Base-by-base conservation (phyloP, 2,797 vertebrate genomes). In the Gobionotothen gibberifrons region DNA sequence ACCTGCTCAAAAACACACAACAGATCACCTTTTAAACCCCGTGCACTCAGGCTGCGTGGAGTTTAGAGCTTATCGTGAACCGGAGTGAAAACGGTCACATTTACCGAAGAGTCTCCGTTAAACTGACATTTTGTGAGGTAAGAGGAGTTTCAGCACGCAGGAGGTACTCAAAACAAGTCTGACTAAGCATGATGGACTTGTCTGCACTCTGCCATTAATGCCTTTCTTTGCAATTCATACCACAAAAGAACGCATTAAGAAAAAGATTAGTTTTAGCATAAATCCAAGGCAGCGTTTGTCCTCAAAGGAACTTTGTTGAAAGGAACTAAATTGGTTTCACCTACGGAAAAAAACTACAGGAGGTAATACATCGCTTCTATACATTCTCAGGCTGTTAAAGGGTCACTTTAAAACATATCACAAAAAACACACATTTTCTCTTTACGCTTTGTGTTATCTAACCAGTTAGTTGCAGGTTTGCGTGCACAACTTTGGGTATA, bases 1-100 rank as follows among this genome's bases (percentile, higher is more conserved):
- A 99, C 91, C 97, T 99, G 94, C 72, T 77, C 19, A 67, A 42
- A 36, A 74, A 58, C 63, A 78, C 44, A 71, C 48, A 55, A 55
- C 10, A 32, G 11, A 56, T 12, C 14, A 0, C 47, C 12, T 29
- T 57, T 7, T 65, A 40, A 67, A 55, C 44, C 44, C 5, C 9
- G 39, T 36, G 26, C 39, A 4, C 21, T 49, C 17, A 3, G 60
- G 43, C 26, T 44, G 15, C 64, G 66, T 51, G 59, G 26, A 40
- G n/a, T 9, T 66, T 10, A 44, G 32, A 68, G 53, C 26, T 52
- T 36, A 55, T 57, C 62, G 54, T 48, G 67, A 73, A 58, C 47
- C 9, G 1, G 32, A 53, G 10, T 1, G 7, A 39, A 58, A 71
- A 51, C 6, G 2, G 44, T 56, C 49, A 21, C 71, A 64, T 60